Conservation (phyloP, 2,888 invertebrate species). For the Thumatha senex region DNA sequence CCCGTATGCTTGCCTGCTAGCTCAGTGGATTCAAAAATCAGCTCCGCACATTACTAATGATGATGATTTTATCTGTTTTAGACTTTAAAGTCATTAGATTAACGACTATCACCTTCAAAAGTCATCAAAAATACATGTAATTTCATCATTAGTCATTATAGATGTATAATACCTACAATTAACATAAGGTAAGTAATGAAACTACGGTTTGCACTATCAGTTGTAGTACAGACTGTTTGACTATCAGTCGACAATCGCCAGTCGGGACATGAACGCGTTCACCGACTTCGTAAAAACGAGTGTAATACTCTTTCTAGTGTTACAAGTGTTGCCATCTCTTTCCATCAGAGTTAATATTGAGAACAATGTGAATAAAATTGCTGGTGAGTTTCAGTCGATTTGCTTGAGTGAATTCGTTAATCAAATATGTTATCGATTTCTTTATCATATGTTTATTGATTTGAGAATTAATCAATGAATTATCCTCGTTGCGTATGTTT, state of each 20-base stretch:
- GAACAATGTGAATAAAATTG: not conserved
- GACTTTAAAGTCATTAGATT: no score
- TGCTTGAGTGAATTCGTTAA: not conserved
- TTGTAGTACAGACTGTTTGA: not conserved
- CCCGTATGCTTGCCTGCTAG: no score
- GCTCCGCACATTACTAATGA: no score
- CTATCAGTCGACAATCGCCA: conserved; percentile 7
- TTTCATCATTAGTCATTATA: not conserved
- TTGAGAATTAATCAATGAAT: no score
- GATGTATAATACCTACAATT: no score
- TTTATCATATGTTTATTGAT: not conserved
- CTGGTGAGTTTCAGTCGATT: conserved; percentile 4
- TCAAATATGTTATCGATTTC: not conserved
- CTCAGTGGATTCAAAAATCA: no score
- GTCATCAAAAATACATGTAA: not conserved
- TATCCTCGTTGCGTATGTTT: no score
- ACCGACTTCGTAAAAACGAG: conserved; percentile 1
- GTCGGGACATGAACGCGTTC: conserved; percentile 6
- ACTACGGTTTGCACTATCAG: conserved; percentile 2
- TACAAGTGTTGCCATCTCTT: conserved; percentile 16
- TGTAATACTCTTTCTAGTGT: not conserved
- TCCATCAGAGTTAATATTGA: conserved; percentile 8
- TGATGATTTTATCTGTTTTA: no score
- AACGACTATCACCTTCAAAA: not conserved
- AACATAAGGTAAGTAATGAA: no score